Conservation (phyloP, 2,888 invertebrate species). For the Phasia obesa region DNA sequence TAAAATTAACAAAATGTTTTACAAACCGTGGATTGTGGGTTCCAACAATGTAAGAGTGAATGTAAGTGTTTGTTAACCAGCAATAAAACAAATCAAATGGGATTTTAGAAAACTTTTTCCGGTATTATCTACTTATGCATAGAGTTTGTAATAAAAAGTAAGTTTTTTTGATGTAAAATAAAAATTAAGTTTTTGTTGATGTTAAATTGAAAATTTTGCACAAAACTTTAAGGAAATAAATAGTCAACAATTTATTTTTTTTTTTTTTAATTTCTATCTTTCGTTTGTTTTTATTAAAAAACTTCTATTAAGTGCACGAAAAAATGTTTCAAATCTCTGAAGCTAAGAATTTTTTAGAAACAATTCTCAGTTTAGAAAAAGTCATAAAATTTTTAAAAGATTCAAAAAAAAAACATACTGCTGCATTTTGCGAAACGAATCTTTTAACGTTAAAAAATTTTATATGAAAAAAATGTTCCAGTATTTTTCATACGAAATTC, state of each 20-base stretch:
- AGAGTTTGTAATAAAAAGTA: too few relatives aligned
- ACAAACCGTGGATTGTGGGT: slow-evolving; percentile 72
- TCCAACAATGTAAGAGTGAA: slow-evolving; percentile 37
- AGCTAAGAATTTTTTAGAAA: too few relatives aligned
- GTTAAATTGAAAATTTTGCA: slow-evolving; percentile 31
- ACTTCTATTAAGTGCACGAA: too few relatives aligned
- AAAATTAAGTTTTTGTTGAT: neutral
- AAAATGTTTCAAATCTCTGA: neutral
- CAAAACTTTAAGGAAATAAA: slow-evolving; percentile 26
- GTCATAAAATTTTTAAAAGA: too few relatives aligned
- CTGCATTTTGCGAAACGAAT: too few relatives aligned
- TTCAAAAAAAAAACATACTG: too few relatives aligned
- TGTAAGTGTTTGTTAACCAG: slow-evolving; percentile 28
- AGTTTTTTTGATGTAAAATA: neutral
- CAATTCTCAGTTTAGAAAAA: too few relatives aligned
- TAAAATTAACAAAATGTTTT: slow-evolving; percentile 71
- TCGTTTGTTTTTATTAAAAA: too few relatives aligned
- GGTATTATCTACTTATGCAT: slow-evolving; percentile 49
- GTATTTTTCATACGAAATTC: too few relatives aligned
- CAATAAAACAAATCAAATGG: slow-evolving; percentile 68
- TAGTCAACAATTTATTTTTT: slow-evolving; percentile 7
- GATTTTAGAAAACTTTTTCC: slow-evolving; percentile 63
- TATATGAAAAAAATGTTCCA: too few relatives aligned
- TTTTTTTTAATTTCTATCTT: neutral
- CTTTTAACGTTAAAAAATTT: too few relatives aligned